phyloP scores from a whole-genome alignment of 2,888 invertebrate genomes.

The Pseudoips prasinana region DNA sequence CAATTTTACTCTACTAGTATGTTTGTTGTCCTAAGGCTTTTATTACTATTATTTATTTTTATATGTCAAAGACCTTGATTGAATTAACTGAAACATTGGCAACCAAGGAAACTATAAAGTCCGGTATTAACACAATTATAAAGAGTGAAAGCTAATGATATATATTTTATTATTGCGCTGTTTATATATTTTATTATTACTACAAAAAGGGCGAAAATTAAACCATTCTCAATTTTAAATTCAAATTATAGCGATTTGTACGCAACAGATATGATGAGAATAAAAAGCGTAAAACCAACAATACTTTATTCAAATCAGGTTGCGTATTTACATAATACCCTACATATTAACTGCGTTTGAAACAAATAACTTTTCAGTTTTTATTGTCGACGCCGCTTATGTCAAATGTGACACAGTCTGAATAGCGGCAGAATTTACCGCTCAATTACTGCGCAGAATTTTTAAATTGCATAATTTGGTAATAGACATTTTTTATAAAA shows the following conservation, averaged over 20 bases:
- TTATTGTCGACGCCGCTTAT: conserved; percentile 20
- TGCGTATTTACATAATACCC: conserved; percentile 23
- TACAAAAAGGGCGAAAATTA: too few relatives aligned
- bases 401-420: conserved; percentile 16
- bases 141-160: too few relatives aligned
- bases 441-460: conserved; percentile 11
- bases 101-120: too few relatives aligned
- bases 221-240: conserved; percentile 16
- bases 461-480: conserved; percentile 21
- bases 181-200: too few relatives aligned
- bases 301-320: conserved; percentile 29
- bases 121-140: too few relatives aligned
- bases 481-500: conserved; percentile 11
- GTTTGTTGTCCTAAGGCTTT: too few relatives aligned
- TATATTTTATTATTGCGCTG: too few relatives aligned
- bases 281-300: conserved; percentile 16
- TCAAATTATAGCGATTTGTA: conserved; percentile 25
- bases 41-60: too few relatives aligned
- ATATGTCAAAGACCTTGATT: too few relatives aligned
- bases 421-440: conserved; percentile 16
- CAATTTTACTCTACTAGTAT: too few relatives aligned
- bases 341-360: conserved; percentile 26
- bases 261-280: conserved; percentile 12
- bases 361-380: conserved; percentile 29
- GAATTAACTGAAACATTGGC: too few relatives aligned